Evolutionary conservation across 2,888 invertebrate genomes (phyloP), one percentile per base, ranked within the genome.

Genomic region (Parnassius smintheus): DNA sequence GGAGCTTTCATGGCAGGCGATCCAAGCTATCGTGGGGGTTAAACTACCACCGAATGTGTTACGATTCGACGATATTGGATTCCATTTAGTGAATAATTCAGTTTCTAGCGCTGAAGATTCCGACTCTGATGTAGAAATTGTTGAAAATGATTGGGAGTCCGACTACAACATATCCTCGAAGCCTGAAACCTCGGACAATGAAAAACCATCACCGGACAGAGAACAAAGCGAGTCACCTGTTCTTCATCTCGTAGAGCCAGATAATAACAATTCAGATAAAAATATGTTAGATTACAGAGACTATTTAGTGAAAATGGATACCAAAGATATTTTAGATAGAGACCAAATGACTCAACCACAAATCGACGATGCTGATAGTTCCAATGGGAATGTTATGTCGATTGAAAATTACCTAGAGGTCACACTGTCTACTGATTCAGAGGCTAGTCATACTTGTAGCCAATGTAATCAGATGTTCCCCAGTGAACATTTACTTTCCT

Each of bases 1-100:
- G 86, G 90, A 92, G 90, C 92, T 92, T 87, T 92, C 92, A 89
- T 92, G 92, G 92, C 91, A 92, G 85, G 92, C 92, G 83, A 92
- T 92, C 81, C 91, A 92, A 83, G 85, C 90, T 86, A 92, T 92
- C 73, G 91, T 92, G 76, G 92, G 92, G 85, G 92, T 92, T 82
- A 92, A 92, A 83, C 88, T 92, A 75, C 92, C 92, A 74, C 78
- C 91, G 66, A 92, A 91, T 75, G 91, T 92, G 73, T 87, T 92
- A 75, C 86, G 92, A 72, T 92, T 92, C 73, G 92, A 92, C 74
- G 92, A 92, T 82, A 92, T 92, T 71, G 92, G 90, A 72, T 88
- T 92, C 74, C 90, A 91, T 74, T 82, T 91, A 81, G 87, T 85
- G 66, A 91, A 91, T 77, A 88, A 88, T 74, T 83, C 87, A 61